Evolutionary conservation across 2,797 vertebrate species (phyloP).

Genomic region (Hapalemur alaotrensis): DNA sequence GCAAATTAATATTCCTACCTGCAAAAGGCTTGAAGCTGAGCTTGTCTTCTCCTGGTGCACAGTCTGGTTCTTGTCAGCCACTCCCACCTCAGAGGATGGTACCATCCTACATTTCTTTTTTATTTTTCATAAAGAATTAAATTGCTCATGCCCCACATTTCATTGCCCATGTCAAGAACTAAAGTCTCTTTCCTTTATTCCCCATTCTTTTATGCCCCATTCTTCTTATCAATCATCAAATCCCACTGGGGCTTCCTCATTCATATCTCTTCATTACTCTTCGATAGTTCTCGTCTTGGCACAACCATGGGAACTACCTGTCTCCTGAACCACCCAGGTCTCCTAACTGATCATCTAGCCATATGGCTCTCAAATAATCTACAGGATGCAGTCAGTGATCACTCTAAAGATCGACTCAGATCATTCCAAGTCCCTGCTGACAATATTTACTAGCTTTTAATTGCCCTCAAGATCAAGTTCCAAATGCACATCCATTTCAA

Average conservation of each 20-base stretch:
- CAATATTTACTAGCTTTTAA: neutral
- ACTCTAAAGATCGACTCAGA: neutral
- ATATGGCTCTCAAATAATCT: neutral
- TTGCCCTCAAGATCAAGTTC: neutral
- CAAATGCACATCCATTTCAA: neutral
- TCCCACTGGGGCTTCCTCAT: neutral
- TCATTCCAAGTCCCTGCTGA: neutral
- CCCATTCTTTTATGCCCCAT: neutral
- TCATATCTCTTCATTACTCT: neutral
- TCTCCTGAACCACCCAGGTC: neutral
- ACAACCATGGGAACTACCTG: neutral
- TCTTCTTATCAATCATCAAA: neutral
- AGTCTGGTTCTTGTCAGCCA: neutral
- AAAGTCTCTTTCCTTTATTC: neutral
- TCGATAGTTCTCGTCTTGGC: neutral
- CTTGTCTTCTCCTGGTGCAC: neutral
- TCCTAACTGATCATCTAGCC: neutral
- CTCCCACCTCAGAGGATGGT: neutral
- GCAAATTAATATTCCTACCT: neutral
- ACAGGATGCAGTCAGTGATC: neutral
- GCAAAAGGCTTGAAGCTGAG: neutral
- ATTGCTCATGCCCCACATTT: neutral
- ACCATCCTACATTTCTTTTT: neutral
- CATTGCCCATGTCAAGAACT: neutral
- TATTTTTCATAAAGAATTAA: neutral